phyloP scores from a whole-genome alignment of 2,113 vertebrate species.

The Lathamus discolor region DNA sequence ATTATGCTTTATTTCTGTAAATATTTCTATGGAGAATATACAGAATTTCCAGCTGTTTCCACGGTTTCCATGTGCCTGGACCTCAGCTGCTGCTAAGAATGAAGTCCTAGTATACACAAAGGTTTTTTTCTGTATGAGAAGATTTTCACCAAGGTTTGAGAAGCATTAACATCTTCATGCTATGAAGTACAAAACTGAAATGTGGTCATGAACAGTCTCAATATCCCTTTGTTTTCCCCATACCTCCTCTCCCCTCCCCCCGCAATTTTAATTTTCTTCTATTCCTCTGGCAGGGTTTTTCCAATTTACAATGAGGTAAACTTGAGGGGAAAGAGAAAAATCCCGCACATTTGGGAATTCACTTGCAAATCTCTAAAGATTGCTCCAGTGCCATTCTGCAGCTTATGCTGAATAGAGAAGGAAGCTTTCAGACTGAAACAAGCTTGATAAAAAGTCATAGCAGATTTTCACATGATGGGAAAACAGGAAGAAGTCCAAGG shows the following conservation, averaged over 20 bases:
- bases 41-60: background rate
- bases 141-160: background rate
- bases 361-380: background rate
- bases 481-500: background rate
- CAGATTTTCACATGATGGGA: background rate
- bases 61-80: background rate
- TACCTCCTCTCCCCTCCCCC: too few species aligned
- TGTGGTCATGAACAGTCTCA: background rate
- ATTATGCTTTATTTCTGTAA: background rate
- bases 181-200: background rate
- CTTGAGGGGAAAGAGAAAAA: too few species aligned
- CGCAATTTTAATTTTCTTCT: too few species aligned
- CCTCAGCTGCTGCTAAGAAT: background rate
- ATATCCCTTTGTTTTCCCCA: background rate
- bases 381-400: background rate
- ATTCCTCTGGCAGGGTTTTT: too few species aligned
- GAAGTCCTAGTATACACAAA: background rate
- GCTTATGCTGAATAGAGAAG: background rate
- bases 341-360: background rate
- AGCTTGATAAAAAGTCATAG: background rate
- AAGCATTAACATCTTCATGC: background rate
- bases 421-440: background rate
- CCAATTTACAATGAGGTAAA: too few species aligned
- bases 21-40: background rate
- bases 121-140: background rate